Base-by-base conservation (phyloP, 2,888 invertebrate genomes). In the Formica aserva region DNA sequence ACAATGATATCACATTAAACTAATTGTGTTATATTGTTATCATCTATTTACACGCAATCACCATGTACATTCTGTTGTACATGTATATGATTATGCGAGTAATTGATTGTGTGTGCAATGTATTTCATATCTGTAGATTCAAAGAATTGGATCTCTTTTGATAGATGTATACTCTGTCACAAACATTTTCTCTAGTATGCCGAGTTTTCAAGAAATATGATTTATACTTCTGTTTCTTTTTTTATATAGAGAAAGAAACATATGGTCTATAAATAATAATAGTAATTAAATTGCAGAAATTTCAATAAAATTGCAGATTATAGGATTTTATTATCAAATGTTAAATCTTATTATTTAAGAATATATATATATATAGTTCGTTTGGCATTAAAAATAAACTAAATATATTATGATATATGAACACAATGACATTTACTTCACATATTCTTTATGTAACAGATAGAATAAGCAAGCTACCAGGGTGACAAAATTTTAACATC, bases 11-110 rank as follows among this genome's bases (percentile, higher is more conserved):
- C 32, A 26, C 18, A 2, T 71, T 71, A 18, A 18, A 71, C 9
- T 80, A 80, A 71, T 72, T 71, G 13, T 35, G 38, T 26, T 52
- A 52, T 52, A 52, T 32, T 18, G 18, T 41, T 4, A 52, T 52
- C 52, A 8, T 52, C n/a, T 52, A 52, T n/a, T 48, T n/a, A n/a
- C 57, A 18, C 32, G 9, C 11, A 29, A 26, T 13, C 5, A 26
- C 11, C 15, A 45, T 52, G 66, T 66, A 76, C 9, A 66, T 77
- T 66, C 32, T 55, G 18, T 38, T 32, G 3, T 38, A 38, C 4
- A 35, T 41, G 15, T 15, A 45, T 15, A 35, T 52, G 35, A 66
- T 66, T 38, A 55, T 6, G 8, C 3, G n/a, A 63, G 15, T 66
- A 4, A 22, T 18, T 48, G 13, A 22, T 22, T 48, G 9, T 45